phyloP scores from a whole-genome alignment of 2,888 invertebrate species.

The Ophioninae sp. region DNA sequence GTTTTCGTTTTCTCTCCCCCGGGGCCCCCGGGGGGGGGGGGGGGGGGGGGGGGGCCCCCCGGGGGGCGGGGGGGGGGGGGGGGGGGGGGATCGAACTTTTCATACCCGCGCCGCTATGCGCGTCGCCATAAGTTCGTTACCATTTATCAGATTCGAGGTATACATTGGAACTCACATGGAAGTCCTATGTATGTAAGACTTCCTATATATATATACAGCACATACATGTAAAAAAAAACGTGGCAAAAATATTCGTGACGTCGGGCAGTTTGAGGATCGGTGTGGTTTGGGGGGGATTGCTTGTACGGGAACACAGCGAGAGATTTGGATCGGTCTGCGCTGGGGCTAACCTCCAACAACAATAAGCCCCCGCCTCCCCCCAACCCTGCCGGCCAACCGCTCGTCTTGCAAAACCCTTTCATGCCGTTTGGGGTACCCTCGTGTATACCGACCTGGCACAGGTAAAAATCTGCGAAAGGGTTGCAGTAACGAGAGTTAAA shows the following conservation, averaged over 20 bases:
- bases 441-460: conserved; percentile 3
- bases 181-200: too few species aligned
- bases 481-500: conserved; percentile 23
- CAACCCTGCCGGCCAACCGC: neutral
- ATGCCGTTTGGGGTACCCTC: neutral
- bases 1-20: too few species aligned
- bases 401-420: neutral
- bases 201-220: too few species aligned
- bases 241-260: conserved; percentile 65
- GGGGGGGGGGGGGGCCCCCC: too few species aligned
- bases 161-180: neutral
- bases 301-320: conserved; percentile 63
- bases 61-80: too few species aligned
- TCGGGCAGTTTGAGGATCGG: conserved; percentile 62
- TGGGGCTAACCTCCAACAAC: conserved; percentile 50
- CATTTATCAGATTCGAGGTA: conserved; percentile 43
- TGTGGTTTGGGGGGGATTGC: conserved; percentile 48
- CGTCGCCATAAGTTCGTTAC: conserved; percentile 28
- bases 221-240: conserved; percentile 1
- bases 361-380: conserved; percentile 1
- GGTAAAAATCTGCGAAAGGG: conserved; percentile 15
- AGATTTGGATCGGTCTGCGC: conserved; percentile 70
- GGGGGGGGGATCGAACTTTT: neutral
- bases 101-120: neutral
- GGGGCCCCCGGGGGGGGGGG: too few species aligned